Evolutionary conservation across 2,888 invertebrate species (phyloP), one percentile per base, ranked within the genome.

Genomic region (Acronicta psi): DNA sequence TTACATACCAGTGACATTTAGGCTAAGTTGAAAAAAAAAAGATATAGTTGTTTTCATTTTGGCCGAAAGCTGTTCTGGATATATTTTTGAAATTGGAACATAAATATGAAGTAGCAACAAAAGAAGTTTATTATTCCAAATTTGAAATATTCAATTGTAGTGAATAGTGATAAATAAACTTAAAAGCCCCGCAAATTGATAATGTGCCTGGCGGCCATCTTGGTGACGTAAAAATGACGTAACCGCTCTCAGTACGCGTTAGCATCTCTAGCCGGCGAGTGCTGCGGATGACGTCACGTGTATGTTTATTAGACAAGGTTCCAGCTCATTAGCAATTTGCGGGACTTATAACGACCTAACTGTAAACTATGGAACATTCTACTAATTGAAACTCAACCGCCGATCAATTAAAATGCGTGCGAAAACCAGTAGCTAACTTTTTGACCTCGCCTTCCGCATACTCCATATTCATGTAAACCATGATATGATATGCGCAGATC

Each of bases 401-500:
- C 11, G 14, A 73, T 75, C 25, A 60, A 54, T 67, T 67, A 69
- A 67, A 61, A 71, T 49, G 58, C 69, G 63, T 64, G 71, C 34
- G 41, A 51, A 51, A 50, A 72, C 57, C 49, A 45, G 59, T 62
- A 44, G 53, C 62, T 57, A 58, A 62, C 74, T 69, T 61, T 61
- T 63, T 75, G 66, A 73, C 73, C 75, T 25, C 23, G 18, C 29
- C 76, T 74, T 74, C 75, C 76, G 74, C 57, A 50, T 69, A 67
- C 49, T 75, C 69, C 75, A 75, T 75, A 75, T 75, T 75, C 74
- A 75, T 75, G 70, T 59, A 49, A 56, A 56, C 16, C 59, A 17
- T 67, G 73, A 70, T 75, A 75, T 75, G 75, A 76, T 77, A 77
- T 74, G 77, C 75, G 55, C 46, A 54, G 63, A 73, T 78, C 47